Evolutionary conservation across 2,888 invertebrate genomes (phyloP).

Genomic region (Amphipyra tragopoginis): DNA sequence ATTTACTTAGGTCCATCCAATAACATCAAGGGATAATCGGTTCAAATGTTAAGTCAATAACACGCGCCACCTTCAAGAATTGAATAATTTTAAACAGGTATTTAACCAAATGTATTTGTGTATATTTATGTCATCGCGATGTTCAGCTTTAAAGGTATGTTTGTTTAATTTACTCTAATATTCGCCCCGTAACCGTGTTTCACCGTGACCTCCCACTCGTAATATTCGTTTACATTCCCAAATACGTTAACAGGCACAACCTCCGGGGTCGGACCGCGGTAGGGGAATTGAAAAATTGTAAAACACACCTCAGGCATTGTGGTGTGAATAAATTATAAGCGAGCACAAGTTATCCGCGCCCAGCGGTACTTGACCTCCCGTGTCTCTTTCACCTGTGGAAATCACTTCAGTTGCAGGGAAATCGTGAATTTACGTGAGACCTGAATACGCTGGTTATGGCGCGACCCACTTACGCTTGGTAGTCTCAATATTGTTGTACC

Average conservation of each 20-base stretch:
- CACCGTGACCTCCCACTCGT: slow-evolving; percentile 58
- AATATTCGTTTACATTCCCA: slow-evolving; percentile 63
- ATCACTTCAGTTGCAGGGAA: slow-evolving; percentile 61
- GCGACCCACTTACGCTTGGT: slow-evolving; percentile 81
- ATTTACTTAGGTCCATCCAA: slow-evolving; percentile 36
- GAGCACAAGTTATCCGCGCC: slow-evolving; percentile 75
- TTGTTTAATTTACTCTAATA: slow-evolving; percentile 59
- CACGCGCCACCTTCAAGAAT: slow-evolving; percentile 7
- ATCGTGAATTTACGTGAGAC: slow-evolving; percentile 71
- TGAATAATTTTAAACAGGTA: slow-evolving; percentile 6
- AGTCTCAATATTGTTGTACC: slow-evolving; percentile 82
- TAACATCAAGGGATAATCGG: slow-evolving; percentile 30
- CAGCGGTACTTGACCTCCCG: slow-evolving; percentile 66
- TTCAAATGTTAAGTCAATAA: slow-evolving; percentile 39
- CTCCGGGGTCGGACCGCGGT: slow-evolving; percentile 60
- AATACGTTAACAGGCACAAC: slow-evolving; percentile 64
- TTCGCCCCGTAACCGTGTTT: slow-evolving; percentile 59
- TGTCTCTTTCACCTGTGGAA: slow-evolving; percentile 64
- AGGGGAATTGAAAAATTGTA: slow-evolving; percentile 79
- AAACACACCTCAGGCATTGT: slow-evolving; percentile 81
- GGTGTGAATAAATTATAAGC: slow-evolving; percentile 86
- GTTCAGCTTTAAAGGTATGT: slow-evolving; percentile 27
- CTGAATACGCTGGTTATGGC: slow-evolving; percentile 68
- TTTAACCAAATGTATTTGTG: slow-evolving; percentile 16
- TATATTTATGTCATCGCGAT: slow-evolving; percentile 40